phyloP scores from a whole-genome alignment of 1,140 invertebrate species.

The Centruroides sculpturatus region DNA sequence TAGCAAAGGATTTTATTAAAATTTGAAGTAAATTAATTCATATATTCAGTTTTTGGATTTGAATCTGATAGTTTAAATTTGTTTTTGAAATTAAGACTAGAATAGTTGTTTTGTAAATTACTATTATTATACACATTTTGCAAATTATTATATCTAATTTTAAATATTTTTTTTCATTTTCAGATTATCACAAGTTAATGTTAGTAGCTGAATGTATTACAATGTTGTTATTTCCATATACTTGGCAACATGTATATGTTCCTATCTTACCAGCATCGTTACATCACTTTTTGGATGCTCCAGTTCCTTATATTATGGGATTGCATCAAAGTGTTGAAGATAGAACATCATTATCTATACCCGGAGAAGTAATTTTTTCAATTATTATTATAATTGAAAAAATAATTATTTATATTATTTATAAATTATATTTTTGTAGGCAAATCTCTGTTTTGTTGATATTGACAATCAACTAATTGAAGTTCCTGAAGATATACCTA shows the following conservation, averaged over 20 bases:
- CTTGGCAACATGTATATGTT: conserved; percentile 98
- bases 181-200: conserved; percentile 92
- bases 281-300: conserved; percentile 89
- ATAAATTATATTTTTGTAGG: conserved; percentile 30
- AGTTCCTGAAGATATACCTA: conserved; percentile 85
- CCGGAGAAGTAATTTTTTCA: conserved; percentile 6
- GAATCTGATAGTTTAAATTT: no score
- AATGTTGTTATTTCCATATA: conserved; percentile 80
- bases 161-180: conserved; percentile 7
- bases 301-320: conserved; percentile 98
- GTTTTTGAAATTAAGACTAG: no score
- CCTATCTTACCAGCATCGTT: conserved; percentile 91
- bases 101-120: no score
- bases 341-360: conserved; percentile 9
- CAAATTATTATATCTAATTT: no score
- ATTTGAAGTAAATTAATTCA: no score
- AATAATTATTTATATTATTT: no score
- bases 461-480: conserved; percentile 83
- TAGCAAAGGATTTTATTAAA: no score
- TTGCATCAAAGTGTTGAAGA: conserved; percentile 10
- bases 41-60: no score
- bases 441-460: conserved; percentile 88
- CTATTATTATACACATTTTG: no score
- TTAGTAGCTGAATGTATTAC: conserved; percentile 88
- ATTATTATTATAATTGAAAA: not conserved